Evolutionary conservation across 2,888 invertebrate species (phyloP).

Genomic region (Coleophora deauratella): DNA sequence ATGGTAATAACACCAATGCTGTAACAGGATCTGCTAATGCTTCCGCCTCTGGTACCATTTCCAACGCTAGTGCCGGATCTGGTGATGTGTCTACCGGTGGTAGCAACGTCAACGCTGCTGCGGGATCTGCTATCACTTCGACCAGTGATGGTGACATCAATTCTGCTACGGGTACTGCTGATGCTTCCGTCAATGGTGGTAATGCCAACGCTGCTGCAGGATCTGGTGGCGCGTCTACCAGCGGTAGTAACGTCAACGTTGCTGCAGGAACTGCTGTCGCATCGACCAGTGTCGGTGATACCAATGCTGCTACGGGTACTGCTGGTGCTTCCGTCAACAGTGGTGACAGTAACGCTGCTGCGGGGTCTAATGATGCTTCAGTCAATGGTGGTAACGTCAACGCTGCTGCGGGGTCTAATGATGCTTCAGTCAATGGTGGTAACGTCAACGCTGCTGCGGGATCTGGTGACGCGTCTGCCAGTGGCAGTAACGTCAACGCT

Average conservation of each 20-base stretch:
- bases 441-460: not conserved
- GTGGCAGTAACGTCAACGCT: not conserved
- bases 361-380: not conserved
- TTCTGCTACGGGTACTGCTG: not conserved
- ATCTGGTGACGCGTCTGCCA: not conserved
- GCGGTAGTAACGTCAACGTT: not conserved
- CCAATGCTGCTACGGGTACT: not conserved
- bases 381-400: not conserved
- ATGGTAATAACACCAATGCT: no score
- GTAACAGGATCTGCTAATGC: not conserved
- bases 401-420: not conserved
- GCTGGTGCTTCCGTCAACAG: not conserved
- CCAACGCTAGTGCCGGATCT: not conserved
- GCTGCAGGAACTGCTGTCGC: not conserved
- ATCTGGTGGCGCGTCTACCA: not conserved
- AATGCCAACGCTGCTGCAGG: not conserved
- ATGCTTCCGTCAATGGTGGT: not conserved
- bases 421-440: not conserved
- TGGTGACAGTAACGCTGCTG: not conserved
- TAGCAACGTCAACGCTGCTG: not conserved
- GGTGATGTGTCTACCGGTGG: not conserved
- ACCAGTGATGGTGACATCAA: not conserved
- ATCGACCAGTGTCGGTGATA: not conserved
- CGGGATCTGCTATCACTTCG: not conserved
- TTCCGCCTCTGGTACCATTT: not conserved